Percentiles rank a stretch among this genome's conserved stretches.
These are phyloP conservation scores for Miichthys miiuy DNA, from an alignment of 2,797 vertebrate species.

Conservation along the genomic window DNA sequence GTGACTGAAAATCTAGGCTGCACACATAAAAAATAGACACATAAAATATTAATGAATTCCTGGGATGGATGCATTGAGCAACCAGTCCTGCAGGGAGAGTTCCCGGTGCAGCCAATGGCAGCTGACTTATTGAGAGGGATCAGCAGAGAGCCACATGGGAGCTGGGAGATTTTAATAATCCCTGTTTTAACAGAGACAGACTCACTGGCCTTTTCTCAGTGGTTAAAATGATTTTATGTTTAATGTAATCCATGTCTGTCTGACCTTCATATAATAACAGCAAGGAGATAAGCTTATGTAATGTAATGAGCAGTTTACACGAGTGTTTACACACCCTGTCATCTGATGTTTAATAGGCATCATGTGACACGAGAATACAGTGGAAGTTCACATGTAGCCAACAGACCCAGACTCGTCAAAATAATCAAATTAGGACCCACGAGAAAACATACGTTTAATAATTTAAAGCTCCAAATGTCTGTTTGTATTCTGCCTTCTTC, in stretches of 20 bases:
- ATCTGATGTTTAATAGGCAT: not conserved
- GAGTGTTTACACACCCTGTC: not conserved
- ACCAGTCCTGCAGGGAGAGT: constrained; percentile 9
- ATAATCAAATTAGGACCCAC: not conserved
- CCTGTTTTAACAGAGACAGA: constrained; percentile 12
- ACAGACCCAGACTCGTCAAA: not conserved
- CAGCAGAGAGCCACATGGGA: constrained; percentile 51
- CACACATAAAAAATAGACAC: not conserved
- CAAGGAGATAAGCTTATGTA: constrained; percentile 20
- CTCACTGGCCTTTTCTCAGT: constrained; percentile 3
- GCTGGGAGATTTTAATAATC: constrained; percentile 58
- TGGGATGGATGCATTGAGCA: constrained; percentile 8
- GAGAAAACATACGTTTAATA: not conserved
- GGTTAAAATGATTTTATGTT: constrained; percentile 39
- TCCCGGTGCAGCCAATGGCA: constrained; percentile 32
- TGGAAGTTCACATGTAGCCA: not conserved
- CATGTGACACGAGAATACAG: not conserved
- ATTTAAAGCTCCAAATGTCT: too few species aligned
- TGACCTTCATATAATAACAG: constrained; percentile 18
- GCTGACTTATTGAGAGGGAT: constrained; percentile 50
- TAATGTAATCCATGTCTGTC: constrained; percentile 26
- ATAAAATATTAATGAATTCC: constrained; percentile 51
- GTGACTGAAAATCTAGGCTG: constrained; percentile 19
- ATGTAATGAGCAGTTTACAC: constrained; percentile 42
- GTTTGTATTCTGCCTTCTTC: too few species aligned